Evolutionary conservation across 2,797 vertebrate genomes (phyloP), one percentile per base, ranked within the genome.

Genomic region (Syndactyla subalaris): DNA sequence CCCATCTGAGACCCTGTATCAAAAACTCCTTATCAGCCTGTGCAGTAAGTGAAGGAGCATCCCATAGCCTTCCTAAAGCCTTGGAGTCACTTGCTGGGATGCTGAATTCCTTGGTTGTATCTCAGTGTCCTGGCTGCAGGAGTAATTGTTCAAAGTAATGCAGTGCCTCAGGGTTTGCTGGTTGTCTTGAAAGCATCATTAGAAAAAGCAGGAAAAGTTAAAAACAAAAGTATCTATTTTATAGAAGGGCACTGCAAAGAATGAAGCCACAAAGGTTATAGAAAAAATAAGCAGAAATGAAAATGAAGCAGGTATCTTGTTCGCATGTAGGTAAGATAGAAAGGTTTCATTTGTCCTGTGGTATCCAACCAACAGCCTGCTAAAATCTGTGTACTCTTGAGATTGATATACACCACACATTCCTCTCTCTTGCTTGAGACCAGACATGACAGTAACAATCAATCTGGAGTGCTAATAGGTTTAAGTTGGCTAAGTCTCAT

Each of bases 401-500:
- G 81, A 79, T 85, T 89, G 92, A 65, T 57, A 78, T 20, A 88
- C 54, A 88, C 13, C 61, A 71, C 75, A 71, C 39, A 80, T 80
- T 83, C 34, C 14, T 15, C 39, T 30, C 34, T 49, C 65, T 45
- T 71, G 57, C 58, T 36, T 74, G 85, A 93, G 57, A 83, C 32
- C 45, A 83, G 91, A 88, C 8, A 5, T 58, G 87, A 83, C 75
- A 74, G 65, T 43, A 71, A 39, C 68, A 87, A 89, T 80, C 89
- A 89, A 57, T 92, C 89, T 93, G 57, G 41, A 89, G 82, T 65
- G 72, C n/a, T 93, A 93, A 95, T 75, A 74, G 68, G 65, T 85
- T 93, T 96, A 95, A 55, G 24, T 14, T 68, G 78, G 54, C 61
- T 96, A 77, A 92, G 77, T 91, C 68, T 80, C 46, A 67, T 85